Percentiles rank a stretch among this genome's conserved stretches.
Evolutionary conservation across 2,888 invertebrate genomes (phyloP).

Genomic region (Leptinotarsa haldemani): DNA sequence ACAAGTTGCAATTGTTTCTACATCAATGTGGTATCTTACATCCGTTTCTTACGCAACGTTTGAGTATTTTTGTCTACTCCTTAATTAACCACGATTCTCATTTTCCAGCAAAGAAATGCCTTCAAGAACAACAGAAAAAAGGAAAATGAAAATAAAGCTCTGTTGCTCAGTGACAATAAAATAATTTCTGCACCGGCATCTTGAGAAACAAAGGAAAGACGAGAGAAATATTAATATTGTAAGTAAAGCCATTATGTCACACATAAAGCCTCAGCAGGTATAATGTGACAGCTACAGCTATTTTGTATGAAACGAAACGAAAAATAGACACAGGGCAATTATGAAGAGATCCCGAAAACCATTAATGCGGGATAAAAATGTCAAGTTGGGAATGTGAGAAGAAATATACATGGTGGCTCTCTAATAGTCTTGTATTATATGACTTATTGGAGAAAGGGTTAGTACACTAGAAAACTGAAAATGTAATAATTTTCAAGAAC

Average conservation of each 20-base stretch:
- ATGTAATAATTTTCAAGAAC: too few species aligned
- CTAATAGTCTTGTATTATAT: background rate
- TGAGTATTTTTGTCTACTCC: too few species aligned
- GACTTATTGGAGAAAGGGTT: background rate
- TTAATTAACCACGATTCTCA: too few species aligned
- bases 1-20: too few species aligned
- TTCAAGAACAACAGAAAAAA: background rate
- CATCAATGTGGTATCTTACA: too few species aligned
- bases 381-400: constrained; percentile 17
- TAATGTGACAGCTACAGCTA: constrained; percentile 21
- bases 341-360: constrained; percentile 33
- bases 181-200: constrained; percentile 29
- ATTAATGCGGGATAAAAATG: constrained; percentile 36
- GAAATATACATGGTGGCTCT: constrained; percentile 12
- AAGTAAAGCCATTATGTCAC: constrained; percentile 36
- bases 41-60: too few species aligned
- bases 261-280: constrained; percentile 31
- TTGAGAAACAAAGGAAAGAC: constrained; percentile 21
- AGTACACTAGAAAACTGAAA: too few species aligned
- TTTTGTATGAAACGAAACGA: constrained; percentile 21
- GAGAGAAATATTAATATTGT: constrained; percentile 37
- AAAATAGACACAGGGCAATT: constrained; percentile 36
- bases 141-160: background rate
- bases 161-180: constrained; percentile 25
- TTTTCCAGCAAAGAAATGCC: too few species aligned